phyloP scores from a whole-genome alignment of 2,888 invertebrate genomes.

The Eristalinus aeneus region DNA sequence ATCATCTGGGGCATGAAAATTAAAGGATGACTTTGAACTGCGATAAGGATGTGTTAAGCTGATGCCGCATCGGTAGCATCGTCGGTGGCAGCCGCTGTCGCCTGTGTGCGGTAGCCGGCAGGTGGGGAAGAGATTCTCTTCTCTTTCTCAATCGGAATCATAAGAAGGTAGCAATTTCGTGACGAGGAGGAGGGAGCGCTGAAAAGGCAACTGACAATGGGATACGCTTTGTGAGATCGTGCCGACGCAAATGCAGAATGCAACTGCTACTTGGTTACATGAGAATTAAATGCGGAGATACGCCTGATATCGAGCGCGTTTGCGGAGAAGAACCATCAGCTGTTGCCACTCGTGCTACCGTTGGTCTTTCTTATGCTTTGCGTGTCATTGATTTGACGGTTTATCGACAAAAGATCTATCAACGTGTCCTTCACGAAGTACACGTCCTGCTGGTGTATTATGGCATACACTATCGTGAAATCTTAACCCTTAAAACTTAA shows the following conservation, averaged over 20 bases:
- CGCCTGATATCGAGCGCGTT: no score
- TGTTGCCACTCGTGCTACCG: no score
- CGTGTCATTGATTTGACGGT: no score
- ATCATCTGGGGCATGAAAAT: constrained; percentile 45
- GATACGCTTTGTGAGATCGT: constrained; percentile 22
- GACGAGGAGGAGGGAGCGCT: background rate
- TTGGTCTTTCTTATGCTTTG: no score
- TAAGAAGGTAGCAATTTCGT: background rate
- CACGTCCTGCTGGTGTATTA: no score
- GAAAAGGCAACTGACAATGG: background rate
- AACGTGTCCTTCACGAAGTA: no score
- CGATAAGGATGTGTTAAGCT: constrained; percentile 17
- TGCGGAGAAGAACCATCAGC: no score
- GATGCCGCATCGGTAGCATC: constrained; percentile 4
- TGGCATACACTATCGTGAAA: no score
- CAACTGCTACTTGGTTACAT: background rate
- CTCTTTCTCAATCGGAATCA: background rate
- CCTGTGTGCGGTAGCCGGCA: constrained; percentile 39
- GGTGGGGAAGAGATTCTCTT: constrained; percentile 15
- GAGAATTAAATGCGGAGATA: background rate
- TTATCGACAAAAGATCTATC: no score
- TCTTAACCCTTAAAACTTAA: no score
- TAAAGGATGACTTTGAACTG: constrained; percentile 9
- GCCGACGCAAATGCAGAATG: constrained; percentile 5
- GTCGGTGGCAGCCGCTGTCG: background rate